Base-by-base conservation (phyloP, 2,797 vertebrate species). In the Remorina albescens region DNA sequence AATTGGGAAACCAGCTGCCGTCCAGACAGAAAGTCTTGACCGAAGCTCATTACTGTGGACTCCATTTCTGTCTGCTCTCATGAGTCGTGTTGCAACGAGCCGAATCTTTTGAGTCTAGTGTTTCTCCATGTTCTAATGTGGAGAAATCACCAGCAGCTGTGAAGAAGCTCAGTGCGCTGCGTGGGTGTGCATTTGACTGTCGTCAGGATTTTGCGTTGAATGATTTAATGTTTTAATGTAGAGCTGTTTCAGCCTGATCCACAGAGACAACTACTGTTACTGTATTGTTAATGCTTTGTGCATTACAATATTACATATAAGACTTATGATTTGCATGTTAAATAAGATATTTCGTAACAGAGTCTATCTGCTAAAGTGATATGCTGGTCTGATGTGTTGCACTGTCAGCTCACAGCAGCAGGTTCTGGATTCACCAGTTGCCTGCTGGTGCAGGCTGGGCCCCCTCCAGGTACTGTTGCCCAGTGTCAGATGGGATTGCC, bases 1-100 rank as follows among this genome's bases (percentile, higher is more conserved):
- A 58, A 86, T 84, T 87, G 68, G 36, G 81, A 89, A 86, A 90
- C 56, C 88, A 89, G 78, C 89, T 90, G 91, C 5, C 63, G 64
- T 81, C 78, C 89, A 88, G 86, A 90, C 88, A 81, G 65, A 63
- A 59, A 47, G 84, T 82, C 83, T 83, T 85, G 76, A 86, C 86
- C 78, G 28, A 25, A 64, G 62, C 26, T 69, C 70, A 32, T 80
- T 71, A 81, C 57, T 41, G 44, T 4, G 13, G 44, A 73, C 71
- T 46, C 18, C 32, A 53, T 26, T 61, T 61, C 58, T 70, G 72
- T 55, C 73, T 69, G 46, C 58, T 85, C 73, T 76, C 67, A 61
- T 18, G 53, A 82, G 82, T 37, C 12, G 13, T 87, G 81, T 82
- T 83, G 82, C 83, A 92, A 87, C 42, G 55, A 88, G 78, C 67